Evolutionary conservation across 2,888 invertebrate species (phyloP).

Genomic region (Ligdia adustata): DNA sequence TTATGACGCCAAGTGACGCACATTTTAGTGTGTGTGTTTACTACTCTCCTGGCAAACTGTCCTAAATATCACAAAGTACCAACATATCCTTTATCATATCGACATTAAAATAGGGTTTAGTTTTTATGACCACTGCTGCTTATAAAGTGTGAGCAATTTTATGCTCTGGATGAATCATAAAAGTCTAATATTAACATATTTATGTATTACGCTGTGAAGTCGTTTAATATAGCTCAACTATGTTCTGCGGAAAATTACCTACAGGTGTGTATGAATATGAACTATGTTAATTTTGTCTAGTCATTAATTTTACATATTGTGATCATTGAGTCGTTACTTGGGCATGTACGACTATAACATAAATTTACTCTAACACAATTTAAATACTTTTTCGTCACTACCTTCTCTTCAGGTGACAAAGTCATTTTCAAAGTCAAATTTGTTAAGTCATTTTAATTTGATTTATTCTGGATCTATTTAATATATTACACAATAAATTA

Average conservation of each 20-base stretch:
- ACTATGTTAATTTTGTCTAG: constrained; percentile 12
- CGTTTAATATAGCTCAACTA: constrained; percentile 21
- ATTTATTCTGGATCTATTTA: no score
- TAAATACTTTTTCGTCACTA: no score
- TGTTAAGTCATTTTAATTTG: no score
- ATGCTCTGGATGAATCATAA: constrained; percentile 49
- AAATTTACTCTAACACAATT: no score
- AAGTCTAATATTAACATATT: constrained; percentile 42
- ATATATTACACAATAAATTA: no score
- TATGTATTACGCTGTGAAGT: constrained; percentile 25
- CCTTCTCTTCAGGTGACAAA: no score
- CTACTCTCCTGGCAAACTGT: constrained; percentile 4
- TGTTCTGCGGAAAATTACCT: constrained; percentile 14
- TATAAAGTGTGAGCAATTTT: constrained; percentile 47
- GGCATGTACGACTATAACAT: no score
- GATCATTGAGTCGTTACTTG: no score
- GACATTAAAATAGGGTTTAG: constrained; percentile 53
- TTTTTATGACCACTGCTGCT: constrained; percentile 52
- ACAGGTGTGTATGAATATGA: background rate
- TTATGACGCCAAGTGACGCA: constrained; percentile 16
- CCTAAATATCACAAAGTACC: constrained; percentile 22
- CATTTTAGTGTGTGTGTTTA: constrained; percentile 9
- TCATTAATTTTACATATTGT: background rate
- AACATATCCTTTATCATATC: constrained; percentile 70
- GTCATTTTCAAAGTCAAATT: no score